Evolutionary conservation across 2,888 invertebrate genomes (phyloP).

Genomic region (Clostera curtula): DNA sequence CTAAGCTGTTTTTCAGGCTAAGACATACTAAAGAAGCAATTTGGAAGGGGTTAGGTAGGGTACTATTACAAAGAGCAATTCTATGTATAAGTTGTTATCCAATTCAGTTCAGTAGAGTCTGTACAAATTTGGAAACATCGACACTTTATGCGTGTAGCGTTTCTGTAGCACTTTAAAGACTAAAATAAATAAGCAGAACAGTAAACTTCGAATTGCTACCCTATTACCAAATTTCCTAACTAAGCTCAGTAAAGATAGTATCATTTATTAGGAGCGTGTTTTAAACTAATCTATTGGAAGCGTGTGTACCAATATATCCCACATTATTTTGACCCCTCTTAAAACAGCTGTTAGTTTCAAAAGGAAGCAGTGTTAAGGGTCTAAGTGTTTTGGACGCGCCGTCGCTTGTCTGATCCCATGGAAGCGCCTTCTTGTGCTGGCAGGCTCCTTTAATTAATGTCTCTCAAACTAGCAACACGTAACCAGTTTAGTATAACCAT

Average conservation of each 20-base stretch:
- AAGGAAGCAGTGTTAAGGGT: slow-evolving; percentile 22
- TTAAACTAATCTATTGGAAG: slow-evolving; percentile 56
- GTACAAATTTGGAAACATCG: too few species aligned
- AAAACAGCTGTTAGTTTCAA: slow-evolving; percentile 16
- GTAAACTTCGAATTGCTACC: too few species aligned
- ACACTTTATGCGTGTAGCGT: too few species aligned
- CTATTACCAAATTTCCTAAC: slow-evolving; percentile 21
- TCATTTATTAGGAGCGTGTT: slow-evolving; percentile 43
- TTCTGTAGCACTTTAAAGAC: too few species aligned
- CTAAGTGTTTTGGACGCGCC: slow-evolving; percentile 41
- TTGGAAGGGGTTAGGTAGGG: too few species aligned
- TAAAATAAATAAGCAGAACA: too few species aligned
- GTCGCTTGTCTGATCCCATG: slow-evolving; percentile 49
- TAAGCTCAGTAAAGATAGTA: slow-evolving; percentile 29
- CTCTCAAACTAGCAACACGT: slow-evolving; percentile 48
- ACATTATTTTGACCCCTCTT: slow-evolving; percentile 27
- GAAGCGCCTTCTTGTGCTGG: slow-evolving; percentile 64
- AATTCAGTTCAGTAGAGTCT: too few species aligned
- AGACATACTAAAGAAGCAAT: too few species aligned
- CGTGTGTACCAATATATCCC: slow-evolving; percentile 34
- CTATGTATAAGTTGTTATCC: too few species aligned
- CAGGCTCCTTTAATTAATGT: slow-evolving; percentile 69
- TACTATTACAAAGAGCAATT: too few species aligned
- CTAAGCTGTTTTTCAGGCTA: too few species aligned
- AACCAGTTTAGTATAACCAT: slow-evolving; percentile 39